A percentile compares a stretch with the other conserved stretches of the same genome.
Conservation (phyloP, 1,140 invertebrate genomes). For the Mactra quadrangularis region DNA sequence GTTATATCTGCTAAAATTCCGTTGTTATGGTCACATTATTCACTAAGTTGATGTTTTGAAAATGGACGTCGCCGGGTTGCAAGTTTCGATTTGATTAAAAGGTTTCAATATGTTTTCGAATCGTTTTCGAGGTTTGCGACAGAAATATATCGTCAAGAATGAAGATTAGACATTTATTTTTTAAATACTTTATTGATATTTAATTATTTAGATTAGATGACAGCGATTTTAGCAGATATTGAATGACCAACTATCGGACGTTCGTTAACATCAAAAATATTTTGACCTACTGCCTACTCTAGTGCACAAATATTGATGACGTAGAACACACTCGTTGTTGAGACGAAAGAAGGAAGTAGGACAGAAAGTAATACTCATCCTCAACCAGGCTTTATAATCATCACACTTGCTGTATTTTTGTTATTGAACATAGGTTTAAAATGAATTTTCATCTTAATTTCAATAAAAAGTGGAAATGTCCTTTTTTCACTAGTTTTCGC, state of each 20-base stretch:
- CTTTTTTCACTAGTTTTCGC: too few species aligned
- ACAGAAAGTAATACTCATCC: not conserved
- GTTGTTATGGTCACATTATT: constrained; percentile 49
- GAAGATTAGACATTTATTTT: constrained; percentile 38
- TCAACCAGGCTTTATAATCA: not conserved
- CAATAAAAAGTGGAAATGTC: too few species aligned
- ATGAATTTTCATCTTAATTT: too few species aligned
- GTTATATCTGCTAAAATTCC: constrained; percentile 7
- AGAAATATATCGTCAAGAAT: constrained; percentile 37
- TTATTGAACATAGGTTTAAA: too few species aligned
- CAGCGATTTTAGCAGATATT: constrained; percentile 55
- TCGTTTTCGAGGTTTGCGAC: not conserved
- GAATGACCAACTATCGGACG: constrained; percentile 23
- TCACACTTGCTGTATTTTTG: not conserved
- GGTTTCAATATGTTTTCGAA: constrained; percentile 7
- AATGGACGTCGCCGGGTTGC: constrained; percentile 50
- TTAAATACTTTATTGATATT: constrained; percentile 42
- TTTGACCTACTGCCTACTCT: constrained; percentile 14
- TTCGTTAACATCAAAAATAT: not conserved
- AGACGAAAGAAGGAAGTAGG: not conserved
- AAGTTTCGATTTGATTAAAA: constrained; percentile 29
- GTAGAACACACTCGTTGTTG: constrained; percentile 64
- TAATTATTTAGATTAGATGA: constrained; percentile 16
- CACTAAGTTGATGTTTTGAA: constrained; percentile 1
- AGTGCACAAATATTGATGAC: constrained; percentile 71